phyloP scores from a whole-genome alignment of 2,113 vertebrate genomes.

The Phylloscopus trochiloides region DNA sequence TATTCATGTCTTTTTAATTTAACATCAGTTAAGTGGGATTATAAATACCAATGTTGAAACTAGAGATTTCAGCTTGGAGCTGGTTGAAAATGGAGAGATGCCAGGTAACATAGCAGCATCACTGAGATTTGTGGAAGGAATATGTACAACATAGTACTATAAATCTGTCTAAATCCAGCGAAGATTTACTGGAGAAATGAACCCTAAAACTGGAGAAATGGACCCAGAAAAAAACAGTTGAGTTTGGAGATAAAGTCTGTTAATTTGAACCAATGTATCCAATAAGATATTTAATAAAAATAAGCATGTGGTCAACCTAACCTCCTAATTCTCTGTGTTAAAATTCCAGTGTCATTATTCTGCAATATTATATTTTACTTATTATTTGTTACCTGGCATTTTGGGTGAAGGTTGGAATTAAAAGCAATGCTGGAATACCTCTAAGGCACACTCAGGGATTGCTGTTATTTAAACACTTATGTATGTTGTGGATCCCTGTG shows the following conservation, averaged over 20 bases:
- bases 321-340: background rate
- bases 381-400: background rate
- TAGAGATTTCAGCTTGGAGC: background rate
- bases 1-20: background rate
- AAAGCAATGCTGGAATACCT: background rate
- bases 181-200: background rate
- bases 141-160: background rate
- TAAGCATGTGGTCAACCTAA: background rate
- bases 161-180: background rate
- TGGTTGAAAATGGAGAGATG: background rate
- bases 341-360: background rate
- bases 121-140: background rate
- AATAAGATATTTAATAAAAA: background rate
- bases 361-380: background rate
- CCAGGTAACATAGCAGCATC: background rate
- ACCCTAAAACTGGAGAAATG: background rate
- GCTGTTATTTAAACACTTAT: background rate
- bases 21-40: background rate
- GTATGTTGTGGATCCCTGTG: background rate
- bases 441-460: background rate
- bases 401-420: background rate
- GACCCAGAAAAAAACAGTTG: background rate
- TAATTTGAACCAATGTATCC: background rate
- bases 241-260: background rate
- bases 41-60: background rate